A percentile compares a stretch with the other conserved stretches of the same genome.
Evolutionary conservation across 1,140 invertebrate genomes (phyloP).

Genomic region (Diuraphis noxia): DNA sequence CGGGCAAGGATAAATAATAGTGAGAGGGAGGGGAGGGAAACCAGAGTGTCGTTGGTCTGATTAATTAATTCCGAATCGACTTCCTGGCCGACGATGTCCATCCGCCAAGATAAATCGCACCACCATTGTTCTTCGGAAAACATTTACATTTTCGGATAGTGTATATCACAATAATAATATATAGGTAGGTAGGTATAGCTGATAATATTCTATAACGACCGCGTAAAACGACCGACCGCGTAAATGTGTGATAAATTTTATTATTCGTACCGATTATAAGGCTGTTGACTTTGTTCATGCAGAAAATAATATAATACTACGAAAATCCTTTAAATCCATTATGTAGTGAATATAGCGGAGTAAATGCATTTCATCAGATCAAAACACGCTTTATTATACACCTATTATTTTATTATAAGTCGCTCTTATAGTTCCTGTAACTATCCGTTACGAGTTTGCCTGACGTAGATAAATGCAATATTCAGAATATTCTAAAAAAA

Average conservation of each 20-base stretch:
- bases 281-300: background rate
- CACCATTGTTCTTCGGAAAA: constrained; percentile 41
- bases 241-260: background rate
- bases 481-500: too few relatives aligned
- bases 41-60: constrained; percentile 44
- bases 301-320: background rate
- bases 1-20: constrained; percentile 19
- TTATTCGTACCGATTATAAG: background rate
- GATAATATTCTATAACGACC: background rate
- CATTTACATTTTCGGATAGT: constrained; percentile 47
- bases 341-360: too few relatives aligned
- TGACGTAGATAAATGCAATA: too few relatives aligned
- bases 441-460: too few relatives aligned
- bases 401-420: too few relatives aligned
- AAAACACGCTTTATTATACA: too few relatives aligned
- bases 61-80: constrained; percentile 53
- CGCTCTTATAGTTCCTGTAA: too few relatives aligned
- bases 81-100: constrained; percentile 50
- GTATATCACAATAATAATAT: background rate
- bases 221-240: background rate
- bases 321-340: background rate
- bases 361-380: too few relatives aligned
- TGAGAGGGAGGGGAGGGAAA: too few relatives aligned
- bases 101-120: constrained; percentile 52
- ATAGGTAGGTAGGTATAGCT: background rate